Conservation (phyloP, 2,888 invertebrate species). For the Harpalus rufipes region DNA sequence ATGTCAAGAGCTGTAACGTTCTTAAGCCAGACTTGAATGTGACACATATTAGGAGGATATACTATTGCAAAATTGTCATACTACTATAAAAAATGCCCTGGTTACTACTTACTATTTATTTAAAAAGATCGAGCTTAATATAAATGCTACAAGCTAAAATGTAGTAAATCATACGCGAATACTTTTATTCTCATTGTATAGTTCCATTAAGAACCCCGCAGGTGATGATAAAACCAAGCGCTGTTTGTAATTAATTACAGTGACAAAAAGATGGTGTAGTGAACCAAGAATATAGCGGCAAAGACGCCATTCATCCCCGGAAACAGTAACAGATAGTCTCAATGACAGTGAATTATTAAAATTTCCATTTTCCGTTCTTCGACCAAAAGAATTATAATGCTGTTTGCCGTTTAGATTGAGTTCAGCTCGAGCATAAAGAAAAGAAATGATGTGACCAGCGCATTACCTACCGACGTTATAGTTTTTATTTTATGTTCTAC, state of each 20-base stretch:
- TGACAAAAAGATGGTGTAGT: slow-evolving; percentile 39
- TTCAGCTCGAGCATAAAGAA: slow-evolving; percentile 20
- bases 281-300: background rate
- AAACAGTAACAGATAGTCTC: slow-evolving; percentile 46
- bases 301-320: slow-evolving; percentile 19
- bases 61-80: too few relatives aligned
- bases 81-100: background rate
- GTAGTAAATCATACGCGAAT: background rate
- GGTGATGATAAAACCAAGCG: slow-evolving; percentile 10
- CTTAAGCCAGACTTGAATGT: too few relatives aligned
- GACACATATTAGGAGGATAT: too few relatives aligned
- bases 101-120: background rate
- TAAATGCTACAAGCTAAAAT: background rate
- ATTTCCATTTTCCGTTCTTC: slow-evolving; percentile 46
- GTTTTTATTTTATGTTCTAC: too few relatives aligned
- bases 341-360: slow-evolving; percentile 59
- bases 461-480: too few relatives aligned
- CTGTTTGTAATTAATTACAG: slow-evolving; percentile 26
- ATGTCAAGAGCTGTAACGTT: too few relatives aligned
- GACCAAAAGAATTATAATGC: slow-evolving; percentile 47
- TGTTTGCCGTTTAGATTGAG: slow-evolving; percentile 44
- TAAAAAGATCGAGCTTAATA: background rate
- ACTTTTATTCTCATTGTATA: background rate
- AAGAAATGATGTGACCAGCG: background rate
- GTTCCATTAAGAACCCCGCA: background rate